Percentiles rank a stretch among this genome's conserved stretches.
Conservation (phyloP, 2,888 invertebrate species). For the Brachypterus glaber region DNA sequence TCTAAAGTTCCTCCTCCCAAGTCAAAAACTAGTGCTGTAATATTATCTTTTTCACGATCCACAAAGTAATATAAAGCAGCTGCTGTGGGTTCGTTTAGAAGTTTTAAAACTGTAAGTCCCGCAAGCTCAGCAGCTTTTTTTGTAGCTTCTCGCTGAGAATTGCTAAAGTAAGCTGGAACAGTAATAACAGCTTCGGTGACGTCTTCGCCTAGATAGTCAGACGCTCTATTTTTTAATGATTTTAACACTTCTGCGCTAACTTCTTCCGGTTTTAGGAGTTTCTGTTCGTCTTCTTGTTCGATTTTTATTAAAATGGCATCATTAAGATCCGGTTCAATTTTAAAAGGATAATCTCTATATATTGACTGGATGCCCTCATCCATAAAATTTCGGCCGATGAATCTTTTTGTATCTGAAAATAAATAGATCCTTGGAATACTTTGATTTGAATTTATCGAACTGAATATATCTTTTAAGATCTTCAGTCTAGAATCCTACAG, state of each 20-base stretch:
- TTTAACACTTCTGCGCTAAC: slow-evolving; percentile 19
- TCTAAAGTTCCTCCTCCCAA: slow-evolving; percentile 27
- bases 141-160: slow-evolving; percentile 19
- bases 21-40: slow-evolving; percentile 22
- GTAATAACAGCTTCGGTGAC: slow-evolving; percentile 20
- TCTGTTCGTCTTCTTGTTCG: no score
- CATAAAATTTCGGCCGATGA: no score
- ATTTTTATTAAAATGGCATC: no score
- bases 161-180: slow-evolving; percentile 19
- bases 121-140: slow-evolving; percentile 17
- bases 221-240: slow-evolving; percentile 14
- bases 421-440: no score
- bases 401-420: no score
- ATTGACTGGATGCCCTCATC: no score
- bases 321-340: no score
- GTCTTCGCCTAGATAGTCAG: slow-evolving; percentile 10
- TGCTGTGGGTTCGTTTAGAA: slow-evolving; percentile 24
- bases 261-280: slow-evolving; percentile 16
- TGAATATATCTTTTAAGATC: no score
- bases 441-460: no score
- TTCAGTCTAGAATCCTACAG: no score
- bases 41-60: slow-evolving; percentile 12
- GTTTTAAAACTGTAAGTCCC: slow-evolving; percentile 18
- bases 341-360: no score
- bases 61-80: slow-evolving; percentile 22